These are phyloP conservation scores for Lacerta agilis DNA, from an alignment of 2,797 vertebrate genomes.

Conservation along the genomic window DNA sequence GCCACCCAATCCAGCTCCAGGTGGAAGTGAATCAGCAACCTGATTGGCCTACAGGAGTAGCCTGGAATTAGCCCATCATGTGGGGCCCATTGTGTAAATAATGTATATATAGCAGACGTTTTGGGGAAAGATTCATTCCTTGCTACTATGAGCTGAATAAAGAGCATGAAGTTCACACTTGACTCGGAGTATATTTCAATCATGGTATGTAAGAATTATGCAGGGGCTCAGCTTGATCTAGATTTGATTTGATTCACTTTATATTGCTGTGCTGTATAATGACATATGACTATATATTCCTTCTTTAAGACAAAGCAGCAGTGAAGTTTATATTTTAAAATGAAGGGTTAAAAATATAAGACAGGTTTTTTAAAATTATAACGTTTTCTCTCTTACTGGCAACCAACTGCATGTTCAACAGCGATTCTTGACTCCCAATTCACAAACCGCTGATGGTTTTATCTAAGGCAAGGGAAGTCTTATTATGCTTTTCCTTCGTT, in stretches of 20 bases:
- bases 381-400: background rate
- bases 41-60: too few species aligned
- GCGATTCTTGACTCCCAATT: slow-evolving; percentile 12
- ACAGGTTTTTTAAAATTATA: background rate
- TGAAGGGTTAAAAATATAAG: background rate
- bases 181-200: too few species aligned
- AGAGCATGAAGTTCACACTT: too few species aligned
- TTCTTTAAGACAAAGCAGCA: background rate
- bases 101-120: too few species aligned
- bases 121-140: too few species aligned
- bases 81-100: too few species aligned
- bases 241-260: background rate
- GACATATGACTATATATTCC: background rate
- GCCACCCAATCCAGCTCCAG: too few species aligned
- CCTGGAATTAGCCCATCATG: too few species aligned
- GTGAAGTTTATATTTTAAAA: background rate
- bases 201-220: background rate
- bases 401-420: background rate
- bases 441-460: slow-evolving; percentile 31
- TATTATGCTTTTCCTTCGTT: slow-evolving; percentile 23
- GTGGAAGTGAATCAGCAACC: too few species aligned
- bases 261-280: background rate
- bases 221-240: background rate
- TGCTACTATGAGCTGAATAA: too few species aligned
- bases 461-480: slow-evolving; percentile 16